phyloP scores from a whole-genome alignment of 2,113 vertebrate genomes.

The Camelus bactrianus region DNA sequence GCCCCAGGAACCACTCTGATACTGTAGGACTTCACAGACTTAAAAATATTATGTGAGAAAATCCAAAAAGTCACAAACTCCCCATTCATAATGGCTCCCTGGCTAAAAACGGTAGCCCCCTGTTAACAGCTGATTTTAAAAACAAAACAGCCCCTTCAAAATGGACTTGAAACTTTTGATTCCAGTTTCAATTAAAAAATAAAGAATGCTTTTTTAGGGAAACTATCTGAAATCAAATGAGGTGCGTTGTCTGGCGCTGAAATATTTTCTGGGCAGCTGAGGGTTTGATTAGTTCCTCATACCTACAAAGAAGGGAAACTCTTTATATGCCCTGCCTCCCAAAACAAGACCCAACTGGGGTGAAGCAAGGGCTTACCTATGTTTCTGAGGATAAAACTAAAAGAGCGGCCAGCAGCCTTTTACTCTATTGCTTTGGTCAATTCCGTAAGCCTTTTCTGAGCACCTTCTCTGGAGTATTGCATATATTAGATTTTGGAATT shows the following conservation, averaged over 20 bases:
- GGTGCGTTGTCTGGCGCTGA: neutral
- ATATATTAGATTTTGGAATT: neutral
- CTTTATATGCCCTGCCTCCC: neutral
- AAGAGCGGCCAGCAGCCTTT: neutral
- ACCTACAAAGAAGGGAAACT: neutral
- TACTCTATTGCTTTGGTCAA: neutral
- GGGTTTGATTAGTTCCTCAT: neutral
- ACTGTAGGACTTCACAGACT: neutral
- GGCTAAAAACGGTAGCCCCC: neutral
- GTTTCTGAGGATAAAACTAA: constrained; percentile 3
- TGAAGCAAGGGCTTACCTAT: neutral
- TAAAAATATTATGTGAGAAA: neutral
- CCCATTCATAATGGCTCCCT: neutral
- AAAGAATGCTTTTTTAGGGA: neutral
- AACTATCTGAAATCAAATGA: constrained; percentile 21
- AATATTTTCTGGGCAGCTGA: neutral
- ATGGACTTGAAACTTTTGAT: constrained; percentile 10
- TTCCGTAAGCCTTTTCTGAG: constrained; percentile 25
- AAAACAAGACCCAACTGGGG: neutral
- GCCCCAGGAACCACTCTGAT: neutral
- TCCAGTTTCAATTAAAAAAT: constrained; percentile 22
- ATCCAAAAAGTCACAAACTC: neutral
- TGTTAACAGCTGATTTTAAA: constrained; percentile 35
- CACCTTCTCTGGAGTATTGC: neutral
- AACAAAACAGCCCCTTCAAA: neutral